Base-by-base conservation (phyloP, 2,888 invertebrate species). In the Acholoe squamosa region DNA sequence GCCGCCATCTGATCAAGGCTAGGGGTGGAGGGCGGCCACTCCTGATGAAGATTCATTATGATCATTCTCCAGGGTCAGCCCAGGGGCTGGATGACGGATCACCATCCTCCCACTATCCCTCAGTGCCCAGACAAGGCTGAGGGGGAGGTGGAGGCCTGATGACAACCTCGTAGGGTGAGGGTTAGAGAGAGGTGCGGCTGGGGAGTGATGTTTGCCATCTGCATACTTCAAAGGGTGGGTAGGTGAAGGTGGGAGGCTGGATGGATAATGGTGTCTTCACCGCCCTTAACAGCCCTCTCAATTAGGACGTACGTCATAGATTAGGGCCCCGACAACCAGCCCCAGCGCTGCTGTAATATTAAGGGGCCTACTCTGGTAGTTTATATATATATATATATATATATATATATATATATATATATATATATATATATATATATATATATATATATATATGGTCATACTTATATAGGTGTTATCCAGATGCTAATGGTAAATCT, bases 11-110 rank as follows among this genome's bases (percentile, higher is more conserved):
- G 76, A n/a, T 76, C 76, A 76, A 76, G 80, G 80, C 19, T 33
- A 22, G 43, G 22, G 43, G 80, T 5, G 80, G 43, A 10, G 22
- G 43, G 33, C 33, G 43, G 80, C 34, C 33, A 34, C 28, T 3
- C 28, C 80, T 80, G 80, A 80, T 80, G 80, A 80, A 80, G 80
- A 80, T 80, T 80, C 80, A 80, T 80, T 80, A 80, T 80, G 34
- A 80, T 80, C 80, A 80, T 76, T 76, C 76, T 76, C 76, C 76
- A 76, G 76, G 76, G 76, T 76, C 76, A 76, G 28, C 76, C 25
- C 5, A 25, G 76, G 25, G 76, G 25, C 16, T 25, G n/a, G 76
- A 76, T 76, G 76, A 76, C 76, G 25, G 76, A 76, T 76, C 76
- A 76, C 76, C 76, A 61, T 5, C 76, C 25, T 5, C 25, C 25